Base-by-base conservation (phyloP, 2,888 invertebrate genomes). In the Spialia ferax region DNA sequence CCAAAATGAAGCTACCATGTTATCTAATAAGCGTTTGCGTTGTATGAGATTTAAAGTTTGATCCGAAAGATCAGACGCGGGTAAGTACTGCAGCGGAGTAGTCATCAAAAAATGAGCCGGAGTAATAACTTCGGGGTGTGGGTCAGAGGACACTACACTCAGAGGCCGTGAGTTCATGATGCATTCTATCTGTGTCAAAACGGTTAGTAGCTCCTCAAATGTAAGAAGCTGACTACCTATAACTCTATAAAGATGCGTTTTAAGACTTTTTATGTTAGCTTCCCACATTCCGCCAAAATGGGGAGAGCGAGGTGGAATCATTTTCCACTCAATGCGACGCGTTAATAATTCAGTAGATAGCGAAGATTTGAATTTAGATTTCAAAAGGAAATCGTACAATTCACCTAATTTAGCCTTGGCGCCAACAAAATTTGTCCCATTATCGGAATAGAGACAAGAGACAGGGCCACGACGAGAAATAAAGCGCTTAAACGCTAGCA, bases 281-380 rank as follows among this genome's bases (percentile, higher is more conserved):
- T 42, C 42, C 42, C 42, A 42, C 42, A 42, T 42, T 6, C 42
- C 42, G 6, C 15, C 15, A 42, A 42, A 42, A 1, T 42, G 42
- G 0, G 42, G 42, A n/a, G 42, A 42, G 6, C 15, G 42, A 11
- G 42, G 42, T n/a, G 42, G 42, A 15, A 42, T 42, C 42, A 42
- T 42, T 15, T 42, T 42, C 42, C 42, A 42, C 42, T 42, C 42
- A 42, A 42, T 42, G 5, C 42, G n/a, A 42, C 42, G 42, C 5
- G 3, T 42, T 6, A 15, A 1, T 6, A 42, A 6, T 42, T 42
- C 42, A 0, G 6, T 42, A 15, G 5, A 15, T 42, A 42, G 15
- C 5, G n/a, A 5, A 5, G 15, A 6, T 6, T 42, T n/a, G 15
- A 42, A 42, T 2, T 42, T 5, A 15, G 15, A 42, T 6, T 42